Conservation (phyloP, 1,140 invertebrate genomes). For the Hermetia illucens region DNA sequence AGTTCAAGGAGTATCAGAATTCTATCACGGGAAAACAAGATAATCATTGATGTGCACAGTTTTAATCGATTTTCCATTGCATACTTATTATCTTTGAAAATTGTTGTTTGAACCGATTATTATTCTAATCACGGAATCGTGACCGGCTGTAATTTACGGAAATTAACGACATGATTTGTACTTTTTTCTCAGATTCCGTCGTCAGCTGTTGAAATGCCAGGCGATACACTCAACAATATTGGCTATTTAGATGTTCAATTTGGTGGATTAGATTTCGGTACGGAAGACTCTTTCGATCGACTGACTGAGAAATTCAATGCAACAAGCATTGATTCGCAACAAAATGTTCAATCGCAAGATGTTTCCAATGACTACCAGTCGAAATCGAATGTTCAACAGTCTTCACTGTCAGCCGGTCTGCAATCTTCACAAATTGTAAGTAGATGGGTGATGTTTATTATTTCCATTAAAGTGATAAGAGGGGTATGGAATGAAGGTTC, state of each 20-base stretch:
- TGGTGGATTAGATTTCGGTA: conserved; percentile 76
- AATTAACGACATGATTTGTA: too few species aligned
- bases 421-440: conserved; percentile 26
- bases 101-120: too few species aligned
- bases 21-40: too few species aligned
- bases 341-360: conserved; percentile 16
- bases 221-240: conserved; percentile 58
- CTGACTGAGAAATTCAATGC: conserved; percentile 34
- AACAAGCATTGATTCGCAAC: conserved; percentile 17
- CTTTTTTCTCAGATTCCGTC: conserved; percentile 59
- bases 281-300: conserved; percentile 37
- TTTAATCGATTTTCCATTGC: too few species aligned
- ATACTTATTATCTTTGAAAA: too few species aligned
- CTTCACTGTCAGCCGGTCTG: conserved; percentile 18
- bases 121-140: too few species aligned
- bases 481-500: too few species aligned
- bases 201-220: conserved; percentile 90
- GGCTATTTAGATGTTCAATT: conserved; percentile 85
- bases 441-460: too few species aligned
- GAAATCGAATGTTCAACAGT: conserved; percentile 15
- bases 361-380: conserved; percentile 24
- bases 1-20: too few species aligned
- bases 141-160: too few species aligned
- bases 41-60: too few species aligned
- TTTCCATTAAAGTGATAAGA: too few species aligned